These are phyloP conservation scores for Psilopogon haemacephalus DNA, from an alignment of 2,113 vertebrate genomes.

Conservation along the genomic window DNA sequence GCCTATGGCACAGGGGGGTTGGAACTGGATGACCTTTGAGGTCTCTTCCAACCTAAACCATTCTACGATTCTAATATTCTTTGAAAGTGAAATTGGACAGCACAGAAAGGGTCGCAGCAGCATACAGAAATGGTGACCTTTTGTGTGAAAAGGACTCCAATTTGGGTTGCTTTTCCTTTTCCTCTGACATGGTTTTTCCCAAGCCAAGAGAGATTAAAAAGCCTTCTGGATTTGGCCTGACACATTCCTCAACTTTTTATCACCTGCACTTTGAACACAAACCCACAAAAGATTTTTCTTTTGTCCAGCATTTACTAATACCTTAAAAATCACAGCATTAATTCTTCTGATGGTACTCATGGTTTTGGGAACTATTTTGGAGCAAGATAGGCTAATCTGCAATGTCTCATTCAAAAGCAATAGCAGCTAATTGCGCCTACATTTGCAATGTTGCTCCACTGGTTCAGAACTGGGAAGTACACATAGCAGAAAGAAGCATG, in stretches of 20 bases:
- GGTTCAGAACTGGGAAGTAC: not conserved
- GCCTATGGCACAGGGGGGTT: too few species aligned
- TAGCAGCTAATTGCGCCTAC: not conserved
- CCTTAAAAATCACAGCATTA: not conserved
- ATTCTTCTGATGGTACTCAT: not conserved
- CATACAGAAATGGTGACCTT: not conserved
- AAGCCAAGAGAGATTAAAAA: not conserved
- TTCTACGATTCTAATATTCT: too few species aligned
- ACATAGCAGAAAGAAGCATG: not conserved
- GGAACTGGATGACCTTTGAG: too few species aligned
- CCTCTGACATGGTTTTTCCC: not conserved
- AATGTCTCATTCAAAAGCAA: not conserved
- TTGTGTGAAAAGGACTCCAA: not conserved
- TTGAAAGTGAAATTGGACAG: not conserved
- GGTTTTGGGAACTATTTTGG: not conserved
- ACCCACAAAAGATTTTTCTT: not conserved
- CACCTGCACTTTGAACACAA: not conserved
- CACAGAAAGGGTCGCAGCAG: not conserved
- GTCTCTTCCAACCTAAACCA: too few species aligned
- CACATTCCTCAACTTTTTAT: constrained; percentile 17
- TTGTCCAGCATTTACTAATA: not conserved
- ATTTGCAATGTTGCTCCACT: fast-evolving
- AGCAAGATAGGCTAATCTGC: not conserved
- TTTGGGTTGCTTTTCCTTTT: not conserved
- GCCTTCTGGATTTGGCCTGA: not conserved